Conservation (phyloP, 2,797 vertebrate genomes). For the Girardinus metallicus region DNA sequence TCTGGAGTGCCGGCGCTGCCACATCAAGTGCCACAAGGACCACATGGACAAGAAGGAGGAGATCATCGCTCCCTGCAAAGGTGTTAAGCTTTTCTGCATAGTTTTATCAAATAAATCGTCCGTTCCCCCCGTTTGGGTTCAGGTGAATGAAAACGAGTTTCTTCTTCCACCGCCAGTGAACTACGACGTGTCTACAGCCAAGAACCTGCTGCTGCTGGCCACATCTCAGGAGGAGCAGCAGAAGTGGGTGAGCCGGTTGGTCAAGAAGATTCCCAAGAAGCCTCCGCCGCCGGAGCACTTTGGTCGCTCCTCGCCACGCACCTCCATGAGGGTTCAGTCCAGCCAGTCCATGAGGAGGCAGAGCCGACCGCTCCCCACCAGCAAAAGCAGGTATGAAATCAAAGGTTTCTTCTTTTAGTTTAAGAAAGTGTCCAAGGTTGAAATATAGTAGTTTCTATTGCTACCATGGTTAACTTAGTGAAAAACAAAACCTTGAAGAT, state of each 20-base stretch:
- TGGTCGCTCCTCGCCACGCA: slow-evolving; percentile 93
- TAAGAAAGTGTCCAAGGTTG: background rate
- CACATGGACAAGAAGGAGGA: slow-evolving; percentile 98
- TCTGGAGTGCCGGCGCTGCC: slow-evolving; percentile 95
- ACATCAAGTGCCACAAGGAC: slow-evolving; percentile 98
- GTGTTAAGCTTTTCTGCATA: background rate
- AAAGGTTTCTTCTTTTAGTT: too few relatives aligned
- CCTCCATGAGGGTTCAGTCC: slow-evolving; percentile 94
- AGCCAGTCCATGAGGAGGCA: slow-evolving; percentile 95
- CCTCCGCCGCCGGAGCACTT: slow-evolving; percentile 91
- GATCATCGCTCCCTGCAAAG: slow-evolving; percentile 91
- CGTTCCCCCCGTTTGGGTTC: too few relatives aligned
- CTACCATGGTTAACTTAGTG: background rate
- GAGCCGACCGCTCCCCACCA: slow-evolving; percentile 93
- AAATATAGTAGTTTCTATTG: background rate
- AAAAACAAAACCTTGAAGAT: background rate
- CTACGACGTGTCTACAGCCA: slow-evolving; percentile 96
- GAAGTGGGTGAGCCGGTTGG: slow-evolving; percentile 96
- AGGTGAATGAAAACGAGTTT: background rate
- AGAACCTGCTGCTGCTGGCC: slow-evolving; percentile 96
- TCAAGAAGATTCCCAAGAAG: slow-evolving; percentile 99
- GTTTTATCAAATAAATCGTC: too few relatives aligned
- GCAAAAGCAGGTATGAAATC: slow-evolving; percentile 91
- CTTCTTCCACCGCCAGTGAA: slow-evolving; percentile 82
- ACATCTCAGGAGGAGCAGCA: slow-evolving; percentile 96